Percentiles rank a stretch among this genome's conserved stretches.
These are phyloP conservation scores for Camelus bactrianus DNA, from an alignment of 2,113 vertebrate genomes.

Conservation along the genomic window DNA sequence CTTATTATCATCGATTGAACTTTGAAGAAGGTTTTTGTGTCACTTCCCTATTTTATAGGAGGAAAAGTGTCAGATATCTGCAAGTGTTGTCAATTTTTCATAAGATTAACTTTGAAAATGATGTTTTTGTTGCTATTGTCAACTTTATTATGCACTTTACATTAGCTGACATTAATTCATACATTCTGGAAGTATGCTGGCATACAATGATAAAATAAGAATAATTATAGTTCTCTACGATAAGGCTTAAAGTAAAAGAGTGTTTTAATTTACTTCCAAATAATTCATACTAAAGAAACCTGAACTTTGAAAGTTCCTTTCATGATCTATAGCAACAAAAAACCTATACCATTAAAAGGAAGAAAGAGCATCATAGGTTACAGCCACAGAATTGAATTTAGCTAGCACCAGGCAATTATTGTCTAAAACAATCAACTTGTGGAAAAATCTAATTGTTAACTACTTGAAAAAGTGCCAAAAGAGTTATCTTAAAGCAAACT, in stretches of 20 bases:
- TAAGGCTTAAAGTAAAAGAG: slow-evolving; percentile 28
- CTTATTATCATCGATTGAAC: background rate
- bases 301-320: slow-evolving; percentile 25
- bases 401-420: background rate
- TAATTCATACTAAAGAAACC: slow-evolving; percentile 36
- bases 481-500: background rate
- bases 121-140: slow-evolving; percentile 10
- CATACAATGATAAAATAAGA: background rate
- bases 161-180: slow-evolving; percentile 6
- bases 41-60: background rate
- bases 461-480: background rate
- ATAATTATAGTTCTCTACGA: slow-evolving; percentile 22
- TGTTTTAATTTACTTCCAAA: slow-evolving; percentile 28
- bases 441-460: slow-evolving; percentile 7
- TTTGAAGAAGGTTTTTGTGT: slow-evolving; percentile 42
- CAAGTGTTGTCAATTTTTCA: slow-evolving; percentile 31
- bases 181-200: slow-evolving; percentile 50
- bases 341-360: background rate
- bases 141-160: slow-evolving; percentile 40
- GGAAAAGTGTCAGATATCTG: background rate
- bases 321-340: slow-evolving; percentile 19
- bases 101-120: slow-evolving; percentile 16
- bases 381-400: slow-evolving; percentile 7
- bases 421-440: background rate
- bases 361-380: background rate